phyloP scores from a whole-genome alignment of 2,797 vertebrate species.

The Dryobates pubescens region DNA sequence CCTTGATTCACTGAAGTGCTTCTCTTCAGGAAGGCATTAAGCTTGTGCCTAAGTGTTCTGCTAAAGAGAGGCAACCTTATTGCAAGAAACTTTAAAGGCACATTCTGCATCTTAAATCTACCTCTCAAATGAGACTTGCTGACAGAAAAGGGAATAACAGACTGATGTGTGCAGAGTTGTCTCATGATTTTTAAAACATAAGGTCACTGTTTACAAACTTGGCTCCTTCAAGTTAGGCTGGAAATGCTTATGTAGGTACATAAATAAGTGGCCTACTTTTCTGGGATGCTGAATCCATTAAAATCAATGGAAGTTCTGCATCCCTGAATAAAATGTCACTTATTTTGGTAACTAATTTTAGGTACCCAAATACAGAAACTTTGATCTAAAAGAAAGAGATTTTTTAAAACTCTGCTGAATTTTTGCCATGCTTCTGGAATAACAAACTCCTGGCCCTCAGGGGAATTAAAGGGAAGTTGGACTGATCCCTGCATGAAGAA shows the following conservation, averaged over 20 bases:
- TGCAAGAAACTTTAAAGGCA: constrained; percentile 24
- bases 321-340: constrained; percentile 43
- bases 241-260: constrained; percentile 39
- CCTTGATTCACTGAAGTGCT: not conserved
- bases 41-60: constrained; percentile 18
- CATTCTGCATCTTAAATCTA: constrained; percentile 14
- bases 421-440: constrained; percentile 1
- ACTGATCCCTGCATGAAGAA: not conserved
- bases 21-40: not conserved
- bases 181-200: constrained; percentile 52
- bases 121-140: constrained; percentile 11
- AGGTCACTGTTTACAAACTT: constrained; percentile 53
- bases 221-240: constrained; percentile 44
- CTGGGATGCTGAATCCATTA: constrained; percentile 65
- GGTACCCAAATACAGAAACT: constrained; percentile 42
- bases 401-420: not conserved
- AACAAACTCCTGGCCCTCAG: not conserved
- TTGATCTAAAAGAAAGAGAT: constrained; percentile 50
- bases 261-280: constrained; percentile 66
- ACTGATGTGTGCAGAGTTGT: constrained; percentile 1
- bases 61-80: constrained; percentile 16
- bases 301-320: constrained; percentile 60
- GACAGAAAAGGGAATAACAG: constrained; percentile 24
- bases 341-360: constrained; percentile 60
- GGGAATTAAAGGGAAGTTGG: not conserved